Evolutionary conservation across 2,888 invertebrate species (phyloP).

Genomic region (Incurvaria masculella): DNA sequence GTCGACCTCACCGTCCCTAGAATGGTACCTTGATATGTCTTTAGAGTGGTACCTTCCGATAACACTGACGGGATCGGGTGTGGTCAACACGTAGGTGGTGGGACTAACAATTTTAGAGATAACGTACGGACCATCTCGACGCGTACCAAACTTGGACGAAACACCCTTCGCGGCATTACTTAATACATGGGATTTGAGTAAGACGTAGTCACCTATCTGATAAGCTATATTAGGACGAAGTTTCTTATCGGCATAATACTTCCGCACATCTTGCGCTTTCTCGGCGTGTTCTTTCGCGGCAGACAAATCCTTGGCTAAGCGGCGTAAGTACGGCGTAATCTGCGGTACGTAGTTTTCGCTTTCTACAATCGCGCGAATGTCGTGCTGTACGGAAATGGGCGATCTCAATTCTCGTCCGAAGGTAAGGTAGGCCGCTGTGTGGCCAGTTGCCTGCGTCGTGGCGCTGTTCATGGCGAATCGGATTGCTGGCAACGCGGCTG

Average conservation of each 20-base stretch:
- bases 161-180: too few species aligned
- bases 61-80: too few species aligned
- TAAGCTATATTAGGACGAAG: too few species aligned
- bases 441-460: slow-evolving; percentile 4
- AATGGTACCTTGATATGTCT: too few species aligned
- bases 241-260: not conserved
- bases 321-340: not conserved
- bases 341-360: not conserved
- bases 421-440: slow-evolving; percentile 11
- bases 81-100: too few species aligned
- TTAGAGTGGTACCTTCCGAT: too few species aligned
- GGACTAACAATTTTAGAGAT: too few species aligned
- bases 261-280: not conserved
- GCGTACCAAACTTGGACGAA: too few species aligned
- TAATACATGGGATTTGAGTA: too few species aligned
- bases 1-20: too few species aligned
- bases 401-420: slow-evolving; percentile 14
- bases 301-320: not conserved
- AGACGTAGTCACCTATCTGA: too few species aligned
- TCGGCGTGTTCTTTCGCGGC: not conserved
- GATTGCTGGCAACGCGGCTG: slow-evolving; percentile 6
- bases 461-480: slow-evolving; percentile 14
- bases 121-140: too few species aligned
- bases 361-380: not conserved
- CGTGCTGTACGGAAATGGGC: slow-evolving; percentile 1